These are phyloP conservation scores for Danio aesculapii DNA, from an alignment of 2,797 vertebrate species.

Conservation along the genomic window DNA sequence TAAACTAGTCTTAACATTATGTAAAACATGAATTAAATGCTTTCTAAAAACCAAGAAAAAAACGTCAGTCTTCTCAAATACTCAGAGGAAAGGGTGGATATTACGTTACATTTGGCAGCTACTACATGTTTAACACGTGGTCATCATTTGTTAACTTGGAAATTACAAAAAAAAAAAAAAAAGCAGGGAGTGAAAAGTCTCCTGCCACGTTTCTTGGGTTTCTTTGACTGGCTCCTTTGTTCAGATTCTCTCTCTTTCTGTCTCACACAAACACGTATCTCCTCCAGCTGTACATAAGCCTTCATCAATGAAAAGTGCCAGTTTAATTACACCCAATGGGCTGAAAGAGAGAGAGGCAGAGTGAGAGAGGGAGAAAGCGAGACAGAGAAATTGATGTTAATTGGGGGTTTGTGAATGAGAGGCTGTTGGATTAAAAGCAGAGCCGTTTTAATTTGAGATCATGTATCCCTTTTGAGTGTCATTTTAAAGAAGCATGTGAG, in stretches of 20 bases:
- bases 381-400: constrained; percentile 60
- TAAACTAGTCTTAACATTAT: background rate
- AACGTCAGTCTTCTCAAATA: background rate
- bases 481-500: constrained; percentile 51
- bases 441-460: constrained; percentile 58
- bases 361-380: constrained; percentile 33
- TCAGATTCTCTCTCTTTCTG: constrained; percentile 26
- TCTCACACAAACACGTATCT: constrained; percentile 48
- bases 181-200: background rate
- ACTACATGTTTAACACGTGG: background rate
- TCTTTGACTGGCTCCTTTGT: constrained; percentile 24
- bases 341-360: constrained; percentile 27
- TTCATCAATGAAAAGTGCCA: constrained; percentile 60
- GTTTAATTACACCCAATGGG: constrained; percentile 63
- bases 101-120: background rate
- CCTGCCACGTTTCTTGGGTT: constrained; percentile 8
- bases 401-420: constrained; percentile 58
- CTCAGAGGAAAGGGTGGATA: background rate
- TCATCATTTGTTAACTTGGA: background rate
- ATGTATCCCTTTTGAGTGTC: constrained; percentile 57
- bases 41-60: constrained; percentile 1
- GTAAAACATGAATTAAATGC: background rate
- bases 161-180: constrained; percentile 20
- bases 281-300: constrained; percentile 53
- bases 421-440: constrained; percentile 57